Evolutionary conservation across 2,888 invertebrate species (phyloP), one percentile per base, ranked within the genome.

Genomic region (Patella ulyssiponensis): DNA sequence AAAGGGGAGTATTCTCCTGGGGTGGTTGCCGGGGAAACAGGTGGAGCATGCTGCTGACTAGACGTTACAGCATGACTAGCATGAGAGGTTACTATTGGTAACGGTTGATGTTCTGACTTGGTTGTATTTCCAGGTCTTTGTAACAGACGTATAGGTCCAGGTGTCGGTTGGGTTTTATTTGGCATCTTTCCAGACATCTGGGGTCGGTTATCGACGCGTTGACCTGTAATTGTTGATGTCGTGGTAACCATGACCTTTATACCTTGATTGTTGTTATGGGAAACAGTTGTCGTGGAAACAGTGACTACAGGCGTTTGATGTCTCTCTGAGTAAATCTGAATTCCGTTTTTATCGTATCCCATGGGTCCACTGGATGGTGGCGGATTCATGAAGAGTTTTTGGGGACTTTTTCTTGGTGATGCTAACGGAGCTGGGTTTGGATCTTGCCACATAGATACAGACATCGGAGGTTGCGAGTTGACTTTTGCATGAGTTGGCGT

Each of bases 1-100:
- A 98, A 97, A 82, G 98, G 94, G 0, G 97, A 96, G 92, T 97
- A 98, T 88, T 97, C 96, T 81, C 94, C 94, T 1, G 95, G 93
- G 20, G 79, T 80, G 72, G 84, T 79, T 74, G 80, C 77, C 56
- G 75, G 77, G 64, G 75, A 79, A 77, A 76, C 83, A 56, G 72
- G 76, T 76, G 73, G 73, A 23, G 69, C 75, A 54, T 73, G 56
- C 52, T 69, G 77, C 71, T 56, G 69, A 69, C 75, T 70, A 12
- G 27, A 75, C 27, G 53, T 72, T 58, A 52, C 77, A 76, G 27
- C 73, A 73, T 76, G 82, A 83, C 70, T 81, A 77, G 72, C 81
- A 79, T 84, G 83, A 73, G 83, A 84, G 54, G 84, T 81, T 7
- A 88, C 84, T 58, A 89, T 89, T 9, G 89, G 89, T 74, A 89